Percentiles rank a stretch among this genome's conserved stretches.
phyloP scores from a whole-genome alignment of 2,888 invertebrate species.

The Brenthis hecate region DNA sequence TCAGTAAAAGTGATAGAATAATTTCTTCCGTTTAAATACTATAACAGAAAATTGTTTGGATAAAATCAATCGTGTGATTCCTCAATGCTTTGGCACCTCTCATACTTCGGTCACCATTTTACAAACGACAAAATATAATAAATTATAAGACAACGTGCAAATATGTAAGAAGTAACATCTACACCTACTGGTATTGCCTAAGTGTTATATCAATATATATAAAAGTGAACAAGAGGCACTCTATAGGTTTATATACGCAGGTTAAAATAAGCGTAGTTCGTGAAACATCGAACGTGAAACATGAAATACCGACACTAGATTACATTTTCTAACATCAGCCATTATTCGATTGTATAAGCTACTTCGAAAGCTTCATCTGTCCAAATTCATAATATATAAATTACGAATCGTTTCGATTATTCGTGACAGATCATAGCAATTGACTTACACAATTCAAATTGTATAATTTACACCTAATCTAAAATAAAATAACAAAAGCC shows the following conservation, averaged over 20 bases:
- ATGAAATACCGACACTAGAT: conserved; percentile 54
- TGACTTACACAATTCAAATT: conserved; percentile 41
- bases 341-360: conserved; percentile 36
- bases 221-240: conserved; percentile 83
- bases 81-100: conserved; percentile 69
- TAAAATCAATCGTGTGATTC: conserved; percentile 26
- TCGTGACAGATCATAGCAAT: conserved; percentile 35
- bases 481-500: conserved; percentile 56
- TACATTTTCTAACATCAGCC: conserved; percentile 54
- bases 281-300: conserved; percentile 72
- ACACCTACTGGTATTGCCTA: conserved; percentile 65
- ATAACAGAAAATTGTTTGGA: conserved; percentile 4
- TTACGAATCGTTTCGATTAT: conserved; percentile 26
- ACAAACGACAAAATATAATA: conserved; percentile 47
- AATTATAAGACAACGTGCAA: conserved; percentile 55
- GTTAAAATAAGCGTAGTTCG: conserved; percentile 78
- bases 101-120: conserved; percentile 55
- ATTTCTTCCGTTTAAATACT: not conserved
- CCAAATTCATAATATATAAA: conserved; percentile 23
- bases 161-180: conserved; percentile 58
- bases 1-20: not conserved
- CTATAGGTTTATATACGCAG: conserved; percentile 81
- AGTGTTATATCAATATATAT: conserved; percentile 80
- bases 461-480: conserved; percentile 52
- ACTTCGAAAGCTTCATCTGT: conserved; percentile 32